Percentiles rank a stretch among this genome's conserved stretches.
phyloP scores from a whole-genome alignment of 2,797 vertebrate genomes.

The Leptoclinus maculatus region DNA sequence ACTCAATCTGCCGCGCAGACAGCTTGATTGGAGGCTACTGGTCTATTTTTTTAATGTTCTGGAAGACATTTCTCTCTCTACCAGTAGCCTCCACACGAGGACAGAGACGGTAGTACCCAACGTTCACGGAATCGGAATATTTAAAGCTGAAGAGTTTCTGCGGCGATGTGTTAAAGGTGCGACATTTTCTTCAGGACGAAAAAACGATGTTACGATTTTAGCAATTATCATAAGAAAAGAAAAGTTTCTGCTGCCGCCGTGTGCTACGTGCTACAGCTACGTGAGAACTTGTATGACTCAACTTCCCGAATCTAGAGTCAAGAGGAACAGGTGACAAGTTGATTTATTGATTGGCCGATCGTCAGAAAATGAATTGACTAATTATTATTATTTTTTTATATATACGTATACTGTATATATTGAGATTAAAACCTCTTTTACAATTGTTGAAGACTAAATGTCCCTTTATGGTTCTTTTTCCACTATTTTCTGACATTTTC shows the following conservation, averaged over 20 bases:
- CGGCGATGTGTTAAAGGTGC: too few relatives aligned
- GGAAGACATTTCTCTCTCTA: conserved; percentile 35
- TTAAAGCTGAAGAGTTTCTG: too few relatives aligned
- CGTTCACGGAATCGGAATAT: not conserved
- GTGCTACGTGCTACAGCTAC: too few relatives aligned
- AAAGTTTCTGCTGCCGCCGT: too few relatives aligned
- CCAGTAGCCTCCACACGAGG: not conserved
- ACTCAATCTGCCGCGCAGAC: conserved; percentile 63
- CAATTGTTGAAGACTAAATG: too few relatives aligned
- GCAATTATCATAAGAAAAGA: too few relatives aligned
- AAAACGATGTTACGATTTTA: not conserved
- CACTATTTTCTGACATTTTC: not conserved
- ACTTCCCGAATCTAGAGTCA: not conserved
- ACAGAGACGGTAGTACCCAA: not conserved
- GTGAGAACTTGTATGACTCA: too few relatives aligned
- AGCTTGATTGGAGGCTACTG: conserved; percentile 57
- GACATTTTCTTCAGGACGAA: not conserved
- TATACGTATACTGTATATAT: too few relatives aligned
- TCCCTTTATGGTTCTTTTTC: not conserved
- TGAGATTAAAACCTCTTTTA: too few relatives aligned
- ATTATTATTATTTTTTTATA: too few relatives aligned
- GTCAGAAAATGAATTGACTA: too few relatives aligned
- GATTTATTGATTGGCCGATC: not conserved
- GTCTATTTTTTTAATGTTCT: conserved; percentile 36
- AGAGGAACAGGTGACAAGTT: not conserved